Evolutionary conservation across 2,888 invertebrate species (phyloP).

Genomic region (Athalia rosae): DNA sequence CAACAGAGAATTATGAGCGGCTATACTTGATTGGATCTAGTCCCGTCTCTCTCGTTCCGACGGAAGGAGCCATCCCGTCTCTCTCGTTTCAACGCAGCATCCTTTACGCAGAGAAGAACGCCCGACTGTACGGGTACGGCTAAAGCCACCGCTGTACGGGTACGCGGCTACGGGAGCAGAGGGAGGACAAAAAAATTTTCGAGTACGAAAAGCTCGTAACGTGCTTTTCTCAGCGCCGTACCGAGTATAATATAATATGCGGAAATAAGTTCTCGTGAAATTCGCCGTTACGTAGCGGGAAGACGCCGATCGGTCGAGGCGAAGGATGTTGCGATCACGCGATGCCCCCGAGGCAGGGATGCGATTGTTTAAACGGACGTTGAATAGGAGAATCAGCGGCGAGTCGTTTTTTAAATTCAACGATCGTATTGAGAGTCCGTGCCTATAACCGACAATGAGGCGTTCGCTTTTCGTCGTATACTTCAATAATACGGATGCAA

Average conservation of each 20-base stretch:
- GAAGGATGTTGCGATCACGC: too few relatives aligned
- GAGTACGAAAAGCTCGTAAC: slow-evolving; percentile 37
- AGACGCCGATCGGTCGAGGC: too few relatives aligned
- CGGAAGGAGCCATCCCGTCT: slow-evolving; percentile 44
- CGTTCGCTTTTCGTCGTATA: slow-evolving; percentile 31
- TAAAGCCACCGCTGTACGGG: neutral
- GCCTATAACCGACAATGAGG: too few relatives aligned
- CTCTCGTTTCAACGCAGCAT: slow-evolving; percentile 45
- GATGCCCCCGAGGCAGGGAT: too few relatives aligned
- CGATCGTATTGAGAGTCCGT: too few relatives aligned
- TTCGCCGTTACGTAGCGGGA: too few relatives aligned
- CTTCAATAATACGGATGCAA: slow-evolving; percentile 30
- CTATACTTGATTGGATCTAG: slow-evolving; percentile 71
- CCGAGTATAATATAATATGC: neutral
- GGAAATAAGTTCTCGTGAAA: too few relatives aligned
- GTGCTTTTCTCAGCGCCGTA: slow-evolving; percentile 18
- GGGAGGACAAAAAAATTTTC: neutral
- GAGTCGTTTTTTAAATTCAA: too few relatives aligned
- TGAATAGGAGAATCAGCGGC: too few relatives aligned
- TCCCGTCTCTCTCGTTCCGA: slow-evolving; percentile 55
- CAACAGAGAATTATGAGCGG: slow-evolving; percentile 70
- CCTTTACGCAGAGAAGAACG: slow-evolving; percentile 41
- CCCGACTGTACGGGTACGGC: neutral
- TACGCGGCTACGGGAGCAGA: neutral
- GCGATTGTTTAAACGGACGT: too few relatives aligned